Percentiles rank a stretch among this genome's conserved stretches.
Conservation (phyloP, 2,113 vertebrate genomes). For the Phoxinus phoxinus region DNA sequence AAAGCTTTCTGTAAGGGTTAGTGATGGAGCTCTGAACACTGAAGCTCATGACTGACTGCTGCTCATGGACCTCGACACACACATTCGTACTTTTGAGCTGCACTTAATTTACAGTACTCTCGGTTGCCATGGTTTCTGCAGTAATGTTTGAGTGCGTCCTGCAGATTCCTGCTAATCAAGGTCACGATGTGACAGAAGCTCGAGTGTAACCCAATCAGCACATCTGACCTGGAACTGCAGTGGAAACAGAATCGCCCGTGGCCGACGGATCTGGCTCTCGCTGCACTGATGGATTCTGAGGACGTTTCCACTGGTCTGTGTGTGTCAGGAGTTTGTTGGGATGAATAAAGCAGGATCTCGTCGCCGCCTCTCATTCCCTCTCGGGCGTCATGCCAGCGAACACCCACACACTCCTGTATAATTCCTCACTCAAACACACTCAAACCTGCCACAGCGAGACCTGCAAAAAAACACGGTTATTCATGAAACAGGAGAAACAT, state of each 20-base stretch:
- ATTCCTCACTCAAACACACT: slow-evolving; percentile 41
- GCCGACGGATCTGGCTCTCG: too few species aligned
- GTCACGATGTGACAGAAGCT: slow-evolving; percentile 74
- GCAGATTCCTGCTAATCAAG: slow-evolving; percentile 71
- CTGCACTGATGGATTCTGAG: neutral
- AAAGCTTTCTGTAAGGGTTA: neutral
- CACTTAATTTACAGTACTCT: slow-evolving; percentile 65
- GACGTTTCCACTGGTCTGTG: neutral
- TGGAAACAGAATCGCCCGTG: neutral
- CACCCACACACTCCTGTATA: slow-evolving; percentile 69
- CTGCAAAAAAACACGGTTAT: neutral
- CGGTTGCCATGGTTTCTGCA: slow-evolving; percentile 76
- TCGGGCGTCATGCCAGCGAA: slow-evolving; percentile 68
- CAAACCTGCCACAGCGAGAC: neutral
- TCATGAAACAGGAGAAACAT: neutral
- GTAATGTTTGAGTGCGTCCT: slow-evolving; percentile 58
- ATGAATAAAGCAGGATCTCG: neutral
- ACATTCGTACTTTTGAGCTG: slow-evolving; percentile 41
- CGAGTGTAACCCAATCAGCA: slow-evolving; percentile 58
- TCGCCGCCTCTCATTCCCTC: slow-evolving; percentile 57
- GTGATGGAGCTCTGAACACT: neutral
- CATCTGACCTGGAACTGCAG: neutral
- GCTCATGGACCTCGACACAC: neutral
- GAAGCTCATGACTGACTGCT: neutral
- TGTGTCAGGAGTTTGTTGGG: neutral